Evolutionary conservation across 2,888 invertebrate genomes (phyloP).

Genomic region (Drosophila differens): DNA sequence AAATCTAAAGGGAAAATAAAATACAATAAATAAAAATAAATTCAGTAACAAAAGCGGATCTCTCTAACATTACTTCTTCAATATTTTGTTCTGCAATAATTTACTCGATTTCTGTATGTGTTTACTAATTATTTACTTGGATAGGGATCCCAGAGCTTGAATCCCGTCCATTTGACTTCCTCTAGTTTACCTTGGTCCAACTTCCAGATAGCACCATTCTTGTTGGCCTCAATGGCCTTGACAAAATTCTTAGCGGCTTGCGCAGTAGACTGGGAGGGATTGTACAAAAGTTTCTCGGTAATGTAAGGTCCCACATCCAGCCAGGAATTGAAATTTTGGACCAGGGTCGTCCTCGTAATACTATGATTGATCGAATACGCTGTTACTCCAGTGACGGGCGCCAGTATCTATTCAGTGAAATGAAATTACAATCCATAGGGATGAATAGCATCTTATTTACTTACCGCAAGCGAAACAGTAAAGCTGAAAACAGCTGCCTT

Average conservation of each 20-base stretch:
- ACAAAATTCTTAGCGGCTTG: slow-evolving; percentile 78
- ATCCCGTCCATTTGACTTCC: slow-evolving; percentile 51
- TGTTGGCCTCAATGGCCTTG: slow-evolving; percentile 76
- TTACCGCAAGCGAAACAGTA: slow-evolving; percentile 81
- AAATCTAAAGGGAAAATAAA: neutral
- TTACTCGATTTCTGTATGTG: neutral
- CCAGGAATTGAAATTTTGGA: slow-evolving; percentile 68
- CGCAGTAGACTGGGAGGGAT: slow-evolving; percentile 54
- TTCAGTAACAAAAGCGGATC: neutral
- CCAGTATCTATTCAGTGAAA: slow-evolving; percentile 42
- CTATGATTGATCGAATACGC: slow-evolving; percentile 75
- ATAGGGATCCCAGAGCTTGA: slow-evolving; percentile 67
- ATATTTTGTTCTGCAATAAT: neutral
- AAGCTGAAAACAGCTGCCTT: slow-evolving; percentile 85
- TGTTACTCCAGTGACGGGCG: slow-evolving; percentile 65
- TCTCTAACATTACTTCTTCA: neutral
- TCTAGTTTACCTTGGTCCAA: slow-evolving; percentile 74
- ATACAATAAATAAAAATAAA: neutral
- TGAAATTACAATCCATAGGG: too few relatives aligned
- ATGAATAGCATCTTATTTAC: slow-evolving; percentile 6
- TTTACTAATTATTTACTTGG: neutral
- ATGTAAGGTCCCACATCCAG: slow-evolving; percentile 61
- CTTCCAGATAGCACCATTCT: slow-evolving; percentile 83
- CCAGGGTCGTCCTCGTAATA: slow-evolving; percentile 64
- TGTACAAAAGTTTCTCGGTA: slow-evolving; percentile 40